phyloP scores from a whole-genome alignment of 2,113 vertebrate genomes.

The Syngnathus scovelli region DNA sequence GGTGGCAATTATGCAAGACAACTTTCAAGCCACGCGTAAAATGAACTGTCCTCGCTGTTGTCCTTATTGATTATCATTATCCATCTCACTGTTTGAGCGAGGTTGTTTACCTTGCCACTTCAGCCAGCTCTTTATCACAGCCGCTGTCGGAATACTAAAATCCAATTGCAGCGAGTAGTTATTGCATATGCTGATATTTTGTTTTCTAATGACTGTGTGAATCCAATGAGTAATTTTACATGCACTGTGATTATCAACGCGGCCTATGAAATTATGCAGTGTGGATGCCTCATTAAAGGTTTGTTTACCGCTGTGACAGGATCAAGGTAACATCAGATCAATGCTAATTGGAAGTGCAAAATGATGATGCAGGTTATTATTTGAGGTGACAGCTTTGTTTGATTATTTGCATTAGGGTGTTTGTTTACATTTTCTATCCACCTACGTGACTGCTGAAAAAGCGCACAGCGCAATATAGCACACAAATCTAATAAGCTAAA shows the following conservation, averaged over 20 bases:
- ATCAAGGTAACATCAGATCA: slow-evolving; percentile 9
- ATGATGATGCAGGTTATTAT: slow-evolving; percentile 33
- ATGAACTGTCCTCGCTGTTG: slow-evolving; percentile 20
- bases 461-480: slow-evolving; percentile 20
- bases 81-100: slow-evolving; percentile 34
- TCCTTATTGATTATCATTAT: slow-evolving; percentile 46
- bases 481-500: not conserved
- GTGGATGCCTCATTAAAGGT: slow-evolving; percentile 38
- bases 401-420: slow-evolving; percentile 30
- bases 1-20: slow-evolving; percentile 27
- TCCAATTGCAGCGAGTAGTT: slow-evolving; percentile 6
- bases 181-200: slow-evolving; percentile 3
- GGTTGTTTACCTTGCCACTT: slow-evolving; percentile 34
- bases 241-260: slow-evolving; percentile 23
- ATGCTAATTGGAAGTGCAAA: slow-evolving; percentile 40
- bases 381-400: slow-evolving; percentile 31
- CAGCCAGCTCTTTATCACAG: slow-evolving; percentile 20
- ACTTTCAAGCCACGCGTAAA: slow-evolving; percentile 31
- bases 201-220: slow-evolving; percentile 9
- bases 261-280: slow-evolving; percentile 22
- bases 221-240: slow-evolving; percentile 17
- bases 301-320: slow-evolving; percentile 39
- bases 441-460: slow-evolving; percentile 24
- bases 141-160: slow-evolving; percentile 18
- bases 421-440: slow-evolving; percentile 26